These are phyloP conservation scores for Hiodon alosoides DNA, from an alignment of 2,113 vertebrate genomes.

Conservation along the genomic window DNA sequence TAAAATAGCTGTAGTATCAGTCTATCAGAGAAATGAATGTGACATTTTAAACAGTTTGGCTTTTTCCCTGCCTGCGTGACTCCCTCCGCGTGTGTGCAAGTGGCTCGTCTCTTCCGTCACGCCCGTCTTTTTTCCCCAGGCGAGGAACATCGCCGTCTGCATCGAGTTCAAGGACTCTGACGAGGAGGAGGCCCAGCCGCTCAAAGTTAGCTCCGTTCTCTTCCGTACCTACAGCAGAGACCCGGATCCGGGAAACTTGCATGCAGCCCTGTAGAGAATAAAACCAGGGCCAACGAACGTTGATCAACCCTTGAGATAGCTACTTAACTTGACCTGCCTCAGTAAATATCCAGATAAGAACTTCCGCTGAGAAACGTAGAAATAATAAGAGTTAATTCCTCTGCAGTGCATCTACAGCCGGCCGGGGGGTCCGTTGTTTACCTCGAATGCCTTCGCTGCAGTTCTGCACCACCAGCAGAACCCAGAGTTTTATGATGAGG, in stretches of 20 bases:
- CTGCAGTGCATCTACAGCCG: conserved; percentile 89
- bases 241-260: too few species aligned
- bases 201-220: conserved; percentile 71
- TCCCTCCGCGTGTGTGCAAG: not conserved
- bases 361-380: too few species aligned
- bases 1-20: too few species aligned
- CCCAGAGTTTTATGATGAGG: conserved; percentile 98
- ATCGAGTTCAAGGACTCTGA: conserved; percentile 95
- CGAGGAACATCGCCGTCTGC: conserved; percentile 92
- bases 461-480: conserved; percentile 96
- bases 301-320: too few species aligned
- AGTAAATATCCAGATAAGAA: too few species aligned
- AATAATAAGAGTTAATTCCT: not conserved
- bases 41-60: too few species aligned
- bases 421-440: conserved; percentile 84
- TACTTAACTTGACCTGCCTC: too few species aligned
- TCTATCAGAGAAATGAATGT: too few species aligned
- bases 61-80: not conserved
- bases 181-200: conserved; percentile 83
- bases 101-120: not conserved
- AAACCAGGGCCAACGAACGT: too few species aligned
- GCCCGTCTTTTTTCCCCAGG: conserved; percentile 59
- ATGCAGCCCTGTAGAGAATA: too few species aligned
- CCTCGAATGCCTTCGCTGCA: conserved; percentile 78
- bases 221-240: not conserved